These are phyloP conservation scores for Acholoe squamosa DNA, from an alignment of 2,888 invertebrate genomes.

Conservation along the genomic window DNA sequence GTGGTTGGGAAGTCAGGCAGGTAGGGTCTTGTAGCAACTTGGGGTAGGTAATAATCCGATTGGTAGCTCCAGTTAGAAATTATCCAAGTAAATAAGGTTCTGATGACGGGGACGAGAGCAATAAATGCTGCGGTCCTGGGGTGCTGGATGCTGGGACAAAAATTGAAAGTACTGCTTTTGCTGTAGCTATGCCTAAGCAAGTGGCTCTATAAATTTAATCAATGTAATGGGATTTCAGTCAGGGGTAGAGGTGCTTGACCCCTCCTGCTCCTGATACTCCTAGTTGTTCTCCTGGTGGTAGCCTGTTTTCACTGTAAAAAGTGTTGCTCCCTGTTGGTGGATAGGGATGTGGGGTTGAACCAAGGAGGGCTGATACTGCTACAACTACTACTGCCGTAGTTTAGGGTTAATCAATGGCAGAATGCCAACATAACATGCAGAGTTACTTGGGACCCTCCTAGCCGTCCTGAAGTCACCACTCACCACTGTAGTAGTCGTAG, in stretches of 20 bases:
- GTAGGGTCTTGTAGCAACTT: background rate
- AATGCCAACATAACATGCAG: no score
- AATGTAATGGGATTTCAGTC: no score
- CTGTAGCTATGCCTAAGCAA: no score
- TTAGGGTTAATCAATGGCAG: slow-evolving; percentile 14
- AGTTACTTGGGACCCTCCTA: background rate
- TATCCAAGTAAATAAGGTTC: background rate
- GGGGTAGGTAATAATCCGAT: background rate
- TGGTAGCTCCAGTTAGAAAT: background rate
- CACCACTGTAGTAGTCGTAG: background rate
- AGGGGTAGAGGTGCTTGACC: no score
- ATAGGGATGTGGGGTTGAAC: background rate
- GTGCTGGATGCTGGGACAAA: no score
- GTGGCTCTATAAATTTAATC: no score
- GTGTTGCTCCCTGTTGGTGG: background rate
- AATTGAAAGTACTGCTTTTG: no score
- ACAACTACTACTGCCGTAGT: background rate
- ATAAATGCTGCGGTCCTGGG: background rate
- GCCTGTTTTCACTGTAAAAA: no score
- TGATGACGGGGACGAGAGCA: background rate
- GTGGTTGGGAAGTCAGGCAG: background rate
- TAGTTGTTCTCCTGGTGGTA: no score
- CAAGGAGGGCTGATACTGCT: background rate
- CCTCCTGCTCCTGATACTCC: no score
- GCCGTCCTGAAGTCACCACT: background rate